Percentiles rank a stretch among this genome's conserved stretches.
phyloP scores from a whole-genome alignment of 2,113 vertebrate genomes.

The Tapirus terrestris region DNA sequence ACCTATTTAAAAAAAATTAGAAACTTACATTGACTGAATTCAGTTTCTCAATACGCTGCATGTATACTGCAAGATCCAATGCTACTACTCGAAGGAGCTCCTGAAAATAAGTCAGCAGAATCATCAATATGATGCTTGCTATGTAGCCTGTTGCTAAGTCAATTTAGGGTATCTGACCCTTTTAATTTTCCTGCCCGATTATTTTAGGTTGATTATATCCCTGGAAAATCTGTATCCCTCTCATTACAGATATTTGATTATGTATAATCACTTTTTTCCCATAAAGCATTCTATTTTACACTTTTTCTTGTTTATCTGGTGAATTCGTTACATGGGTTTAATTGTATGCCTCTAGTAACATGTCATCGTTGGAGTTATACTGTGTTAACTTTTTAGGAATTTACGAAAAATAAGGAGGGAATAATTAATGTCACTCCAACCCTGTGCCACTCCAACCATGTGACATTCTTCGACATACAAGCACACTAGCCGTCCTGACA shows the following conservation, averaged over 20 bases:
- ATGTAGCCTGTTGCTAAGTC: background rate
- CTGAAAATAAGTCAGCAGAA: background rate
- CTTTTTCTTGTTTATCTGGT: slow-evolving; percentile 49
- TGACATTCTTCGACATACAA: background rate
- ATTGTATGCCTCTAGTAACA: background rate
- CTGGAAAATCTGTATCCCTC: background rate
- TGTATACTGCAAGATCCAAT: background rate
- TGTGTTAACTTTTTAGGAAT: background rate
- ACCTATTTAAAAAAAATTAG: background rate
- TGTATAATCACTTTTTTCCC: background rate
- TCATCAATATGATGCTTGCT: background rate
- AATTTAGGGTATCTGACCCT: background rate
- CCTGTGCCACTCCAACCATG: background rate
- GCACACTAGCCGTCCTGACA: background rate
- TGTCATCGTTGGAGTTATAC: background rate
- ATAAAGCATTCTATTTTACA: background rate
- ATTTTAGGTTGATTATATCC: background rate
- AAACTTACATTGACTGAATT: background rate
- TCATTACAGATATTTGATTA: slow-evolving; percentile 34
- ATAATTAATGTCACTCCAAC: background rate
- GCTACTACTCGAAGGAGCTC: too few relatives aligned
- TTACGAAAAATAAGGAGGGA: background rate
- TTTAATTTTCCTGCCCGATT: background rate
- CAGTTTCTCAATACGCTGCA: background rate
- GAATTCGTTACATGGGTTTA: background rate